A percentile compares a stretch with the other conserved stretches of the same genome.
Conservation (phyloP, 2,113 vertebrate species). For the Cynoglossus semilaevis region DNA sequence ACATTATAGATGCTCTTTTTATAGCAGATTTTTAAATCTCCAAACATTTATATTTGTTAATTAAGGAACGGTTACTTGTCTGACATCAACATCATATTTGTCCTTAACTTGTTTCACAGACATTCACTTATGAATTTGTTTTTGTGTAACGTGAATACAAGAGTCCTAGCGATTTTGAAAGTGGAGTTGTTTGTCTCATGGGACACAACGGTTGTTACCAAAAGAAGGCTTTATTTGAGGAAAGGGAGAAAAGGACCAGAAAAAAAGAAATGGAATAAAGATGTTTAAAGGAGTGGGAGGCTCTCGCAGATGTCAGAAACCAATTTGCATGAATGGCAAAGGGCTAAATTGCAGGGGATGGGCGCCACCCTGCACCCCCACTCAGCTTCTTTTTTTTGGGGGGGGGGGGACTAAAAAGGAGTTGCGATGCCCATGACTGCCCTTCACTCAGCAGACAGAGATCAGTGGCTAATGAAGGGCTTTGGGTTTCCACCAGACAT, state of each 20-base stretch:
- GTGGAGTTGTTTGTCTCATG: too few relatives aligned
- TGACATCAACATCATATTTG: too few relatives aligned
- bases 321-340: conserved; percentile 79
- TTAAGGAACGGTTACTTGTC: too few relatives aligned
- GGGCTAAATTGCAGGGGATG: conserved; percentile 74
- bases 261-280: conserved; percentile 70
- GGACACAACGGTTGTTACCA: neutral
- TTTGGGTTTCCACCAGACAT: conserved; percentile 70
- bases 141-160: too few relatives aligned
- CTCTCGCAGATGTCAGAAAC: conserved; percentile 77
- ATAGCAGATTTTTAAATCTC: too few relatives aligned
- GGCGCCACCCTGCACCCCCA: conserved; percentile 58
- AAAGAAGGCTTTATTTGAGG: conserved; percentile 44
- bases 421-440: conserved; percentile 72
- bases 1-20: too few relatives aligned
- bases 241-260: conserved; percentile 24
- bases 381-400: conserved; percentile 35
- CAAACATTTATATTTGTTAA: too few relatives aligned
- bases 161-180: too few relatives aligned
- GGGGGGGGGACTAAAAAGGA: conserved; percentile 59
- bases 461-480: conserved; percentile 78
- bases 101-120: too few relatives aligned
- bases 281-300: conserved; percentile 69
- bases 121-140: too few relatives aligned
- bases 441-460: conserved; percentile 74